These are phyloP conservation scores for Cheilosia grossa DNA, from an alignment of 2,888 invertebrate genomes.

Conservation along the genomic window DNA sequence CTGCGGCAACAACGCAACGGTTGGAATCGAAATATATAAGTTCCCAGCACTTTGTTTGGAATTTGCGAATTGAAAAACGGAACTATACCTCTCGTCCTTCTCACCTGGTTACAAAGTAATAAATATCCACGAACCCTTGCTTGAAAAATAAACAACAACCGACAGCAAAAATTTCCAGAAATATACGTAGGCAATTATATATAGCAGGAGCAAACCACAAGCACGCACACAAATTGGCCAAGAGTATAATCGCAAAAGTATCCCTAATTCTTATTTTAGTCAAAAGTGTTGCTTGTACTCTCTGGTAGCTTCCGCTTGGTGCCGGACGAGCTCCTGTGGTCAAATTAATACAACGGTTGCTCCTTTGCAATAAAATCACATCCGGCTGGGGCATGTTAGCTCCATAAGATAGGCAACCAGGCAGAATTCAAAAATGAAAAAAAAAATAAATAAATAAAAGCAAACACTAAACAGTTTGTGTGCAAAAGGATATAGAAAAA, in stretches of 20 bases:
- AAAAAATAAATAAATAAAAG: neutral
- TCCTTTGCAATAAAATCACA: constrained; percentile 57
- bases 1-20: neutral
- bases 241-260: constrained; percentile 10
- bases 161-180: constrained; percentile 22
- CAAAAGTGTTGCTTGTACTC: constrained; percentile 42
- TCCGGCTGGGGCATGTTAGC: constrained; percentile 41
- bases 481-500: constrained; percentile 26
- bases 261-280: constrained; percentile 47
- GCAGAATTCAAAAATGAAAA: neutral
- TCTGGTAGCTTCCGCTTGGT: neutral
- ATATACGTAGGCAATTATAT: neutral
- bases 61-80: constrained; percentile 19
- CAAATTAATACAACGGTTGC: constrained; percentile 63
- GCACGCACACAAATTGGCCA: constrained; percentile 42
- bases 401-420: constrained; percentile 21
- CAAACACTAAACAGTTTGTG: constrained; percentile 5
- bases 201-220: neutral
- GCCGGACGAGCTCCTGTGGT: constrained; percentile 33
- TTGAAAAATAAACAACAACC: neutral
- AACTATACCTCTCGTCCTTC: neutral
- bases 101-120: constrained; percentile 33
- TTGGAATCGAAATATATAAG: neutral
- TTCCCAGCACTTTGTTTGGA: constrained; percentile 1
- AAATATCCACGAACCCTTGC: constrained; percentile 51